These are phyloP conservation scores for Enteromius mattozi DNA, from an alignment of 2,797 vertebrate species.

Conservation along the genomic window DNA sequence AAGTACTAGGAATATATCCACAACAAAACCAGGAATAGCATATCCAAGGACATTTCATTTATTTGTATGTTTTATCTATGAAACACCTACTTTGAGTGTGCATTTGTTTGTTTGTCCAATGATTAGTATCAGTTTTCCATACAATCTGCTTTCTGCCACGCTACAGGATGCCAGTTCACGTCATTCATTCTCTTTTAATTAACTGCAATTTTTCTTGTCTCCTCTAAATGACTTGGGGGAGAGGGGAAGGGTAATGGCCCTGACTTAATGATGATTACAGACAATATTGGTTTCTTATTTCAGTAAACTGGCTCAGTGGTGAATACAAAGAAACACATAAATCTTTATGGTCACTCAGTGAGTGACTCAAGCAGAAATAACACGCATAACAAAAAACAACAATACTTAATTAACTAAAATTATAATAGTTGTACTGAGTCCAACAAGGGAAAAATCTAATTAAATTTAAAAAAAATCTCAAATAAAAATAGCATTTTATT, in stretches of 20 bases:
- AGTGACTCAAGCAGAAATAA: slow-evolving; percentile 43
- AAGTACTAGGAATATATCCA: neutral
- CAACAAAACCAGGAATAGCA: neutral
- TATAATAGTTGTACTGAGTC: neutral
- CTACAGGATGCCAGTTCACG: slow-evolving; percentile 57
- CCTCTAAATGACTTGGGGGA: slow-evolving; percentile 69
- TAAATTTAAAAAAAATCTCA: neutral
- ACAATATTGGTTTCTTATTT: slow-evolving; percentile 72
- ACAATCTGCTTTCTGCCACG: slow-evolving; percentile 26
- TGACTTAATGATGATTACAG: slow-evolving; percentile 74
- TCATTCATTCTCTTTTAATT: slow-evolving; percentile 75
- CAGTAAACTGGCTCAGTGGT: slow-evolving; percentile 66
- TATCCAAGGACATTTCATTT: neutral
- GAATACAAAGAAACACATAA: slow-evolving; percentile 65
- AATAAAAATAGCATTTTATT: too few relatives aligned
- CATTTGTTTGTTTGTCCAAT: slow-evolving; percentile 26
- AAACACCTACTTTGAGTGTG: neutral
- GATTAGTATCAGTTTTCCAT: slow-evolving; percentile 21
- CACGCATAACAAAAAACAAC: neutral
- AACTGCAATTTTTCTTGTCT: slow-evolving; percentile 63
- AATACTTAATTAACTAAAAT: neutral
- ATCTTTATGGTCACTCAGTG: slow-evolving; percentile 62
- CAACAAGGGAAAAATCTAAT: neutral
- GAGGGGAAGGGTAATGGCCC: slow-evolving; percentile 65
- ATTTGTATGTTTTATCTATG: neutral